These are phyloP conservation scores for Setophaga coronata DNA, from an alignment of 2,113 vertebrate genomes.

Conservation along the genomic window DNA sequence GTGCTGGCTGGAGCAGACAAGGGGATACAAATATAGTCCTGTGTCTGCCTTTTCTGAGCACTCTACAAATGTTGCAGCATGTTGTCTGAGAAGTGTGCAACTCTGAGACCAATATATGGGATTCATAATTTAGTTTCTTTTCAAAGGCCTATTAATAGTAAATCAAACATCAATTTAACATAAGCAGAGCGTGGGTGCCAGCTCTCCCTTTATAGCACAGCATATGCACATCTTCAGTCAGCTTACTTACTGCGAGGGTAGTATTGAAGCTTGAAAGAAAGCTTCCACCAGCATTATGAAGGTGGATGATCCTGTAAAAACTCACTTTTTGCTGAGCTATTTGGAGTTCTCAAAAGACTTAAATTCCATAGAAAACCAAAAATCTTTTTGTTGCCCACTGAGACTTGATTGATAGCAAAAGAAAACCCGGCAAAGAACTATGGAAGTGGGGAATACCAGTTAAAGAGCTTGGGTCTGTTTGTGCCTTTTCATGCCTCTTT, in stretches of 20 bases:
- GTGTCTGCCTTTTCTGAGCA: neutral
- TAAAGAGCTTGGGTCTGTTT: neutral
- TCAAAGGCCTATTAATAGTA: conserved; percentile 22
- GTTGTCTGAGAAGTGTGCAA: neutral
- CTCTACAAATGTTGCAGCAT: neutral
- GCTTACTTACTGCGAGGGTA: neutral
- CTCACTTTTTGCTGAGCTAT: neutral
- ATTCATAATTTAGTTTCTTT: neutral
- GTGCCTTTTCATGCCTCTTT: neutral
- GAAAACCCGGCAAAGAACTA: neutral
- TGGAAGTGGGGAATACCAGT: neutral
- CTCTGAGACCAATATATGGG: neutral
- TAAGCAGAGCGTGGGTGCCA: neutral
- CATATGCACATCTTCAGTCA: neutral
- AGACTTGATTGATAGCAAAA: neutral
- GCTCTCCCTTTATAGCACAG: neutral
- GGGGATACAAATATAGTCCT: neutral
- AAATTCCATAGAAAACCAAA: neutral
- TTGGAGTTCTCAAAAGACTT: neutral
- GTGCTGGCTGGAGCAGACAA: neutral
- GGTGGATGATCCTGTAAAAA: neutral
- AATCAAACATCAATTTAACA: conserved; percentile 25
- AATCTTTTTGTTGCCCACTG: neutral
- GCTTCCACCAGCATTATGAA: neutral
- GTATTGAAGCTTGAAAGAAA: neutral